Evolutionary conservation across 2,113 vertebrate genomes (phyloP), one percentile per base, ranked within the genome.

Genomic region (Hippocampus comes): DNA sequence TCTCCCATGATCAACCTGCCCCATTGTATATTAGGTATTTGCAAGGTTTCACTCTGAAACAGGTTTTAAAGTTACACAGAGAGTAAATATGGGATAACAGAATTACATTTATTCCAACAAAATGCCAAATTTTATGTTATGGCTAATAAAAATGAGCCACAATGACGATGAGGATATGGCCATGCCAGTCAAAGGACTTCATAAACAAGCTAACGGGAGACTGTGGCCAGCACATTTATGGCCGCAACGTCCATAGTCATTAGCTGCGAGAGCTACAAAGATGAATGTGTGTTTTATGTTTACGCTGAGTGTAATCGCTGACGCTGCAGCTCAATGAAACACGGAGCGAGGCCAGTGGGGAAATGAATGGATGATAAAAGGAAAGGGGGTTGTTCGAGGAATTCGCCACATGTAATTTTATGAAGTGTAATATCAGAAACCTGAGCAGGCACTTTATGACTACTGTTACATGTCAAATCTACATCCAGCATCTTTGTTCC

Each of bases 291-390:
- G 68, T 27, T 49, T 41, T 27, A 7, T 71, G 76, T 76, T 82
- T 68, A 78, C 67, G 66, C 46, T 17, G 70, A 73, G 43, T 65
- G 49, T 20, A 71, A 59, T 48, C 11, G 64, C 71, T 48, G 71
- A 73, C 67, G 46, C 30, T 6, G 53, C 65, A 53, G 67, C 66
- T 70, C 63, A 74, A 61, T 72, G 53, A 76, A 66, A 73, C n/a
- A 42, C 71, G 70, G 79, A 75, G 72, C 64, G 74, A 77, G 74
- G 38, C 21, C 68, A 67, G 41, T 5, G 9, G 67, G 49, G 20
- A 78, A 78, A 70, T 65, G 38, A 73, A 73, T 61, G 51, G n/a
- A 67, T 64, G 71, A 41, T 48, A 63, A n/a, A 63, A 70, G 41
- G 5, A 71, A 46, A 68, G 30, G 55, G 60, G 65, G 60, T 30